phyloP scores from a whole-genome alignment of 2,888 invertebrate species.

The Opisthograptis luteolata region DNA sequence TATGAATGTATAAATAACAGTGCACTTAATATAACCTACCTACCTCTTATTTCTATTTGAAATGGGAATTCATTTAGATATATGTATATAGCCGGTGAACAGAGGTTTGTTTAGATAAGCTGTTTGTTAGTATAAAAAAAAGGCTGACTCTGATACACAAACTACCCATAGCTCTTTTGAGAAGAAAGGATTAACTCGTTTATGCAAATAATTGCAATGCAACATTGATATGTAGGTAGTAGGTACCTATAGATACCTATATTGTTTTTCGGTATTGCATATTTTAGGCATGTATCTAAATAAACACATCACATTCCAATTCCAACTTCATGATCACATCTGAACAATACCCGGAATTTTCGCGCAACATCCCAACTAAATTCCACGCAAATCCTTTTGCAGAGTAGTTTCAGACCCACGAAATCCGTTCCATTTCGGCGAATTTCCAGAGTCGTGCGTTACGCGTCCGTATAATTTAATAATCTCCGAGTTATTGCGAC shows the following conservation, averaged over 20 bases:
- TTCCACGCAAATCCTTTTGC: constrained; percentile 23
- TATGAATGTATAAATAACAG: neutral
- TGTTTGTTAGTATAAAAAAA: too few relatives aligned
- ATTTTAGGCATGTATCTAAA: too few relatives aligned
- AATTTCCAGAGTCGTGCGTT: constrained; percentile 41
- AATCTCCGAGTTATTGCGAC: constrained; percentile 77
- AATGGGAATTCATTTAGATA: too few relatives aligned
- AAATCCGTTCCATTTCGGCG: constrained; percentile 33
- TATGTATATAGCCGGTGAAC: too few relatives aligned
- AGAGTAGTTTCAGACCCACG: constrained; percentile 23
- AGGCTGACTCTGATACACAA: too few relatives aligned
- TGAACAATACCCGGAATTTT: neutral
- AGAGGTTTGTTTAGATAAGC: neutral
- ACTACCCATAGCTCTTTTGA: too few relatives aligned
- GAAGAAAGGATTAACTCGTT: too few relatives aligned
- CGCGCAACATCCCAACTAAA: constrained; percentile 11
- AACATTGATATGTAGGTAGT: too few relatives aligned
- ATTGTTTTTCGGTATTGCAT: too few relatives aligned
- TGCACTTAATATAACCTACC: constrained; percentile 8
- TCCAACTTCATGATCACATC: neutral
- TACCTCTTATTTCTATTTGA: too few relatives aligned
- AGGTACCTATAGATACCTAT: too few relatives aligned
- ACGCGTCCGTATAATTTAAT: constrained; percentile 77
- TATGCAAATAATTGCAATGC: too few relatives aligned
- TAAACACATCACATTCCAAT: neutral